Evolutionary conservation across 2,888 invertebrate genomes (phyloP).

Genomic region (Tachina grossa): DNA sequence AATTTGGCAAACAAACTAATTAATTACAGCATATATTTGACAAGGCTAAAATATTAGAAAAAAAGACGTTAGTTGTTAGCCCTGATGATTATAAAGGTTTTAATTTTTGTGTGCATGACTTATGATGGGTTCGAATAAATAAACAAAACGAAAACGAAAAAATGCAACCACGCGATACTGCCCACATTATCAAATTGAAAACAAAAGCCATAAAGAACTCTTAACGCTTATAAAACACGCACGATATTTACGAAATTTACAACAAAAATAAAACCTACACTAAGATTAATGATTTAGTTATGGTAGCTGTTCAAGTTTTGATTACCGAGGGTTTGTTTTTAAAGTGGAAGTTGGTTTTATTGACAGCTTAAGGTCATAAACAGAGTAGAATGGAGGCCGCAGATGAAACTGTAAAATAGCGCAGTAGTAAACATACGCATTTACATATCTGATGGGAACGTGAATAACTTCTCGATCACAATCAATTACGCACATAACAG

Average conservation of each 20-base stretch:
- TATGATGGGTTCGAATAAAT: conserved; percentile 49
- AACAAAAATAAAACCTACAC: conserved; percentile 56
- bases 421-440: neutral
- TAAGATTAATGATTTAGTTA: conserved; percentile 53
- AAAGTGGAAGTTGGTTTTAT: neutral
- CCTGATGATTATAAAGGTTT: conserved; percentile 38
- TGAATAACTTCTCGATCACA: neutral
- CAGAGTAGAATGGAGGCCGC: neutral
- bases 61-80: conserved; percentile 18
- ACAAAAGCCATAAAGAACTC: conserved; percentile 26
- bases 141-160: neutral
- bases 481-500: neutral
- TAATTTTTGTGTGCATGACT: conserved; percentile 51
- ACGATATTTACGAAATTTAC: conserved; percentile 18
- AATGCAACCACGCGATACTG: conserved; percentile 66
- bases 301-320: conserved; percentile 32
- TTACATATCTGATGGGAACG: neutral
- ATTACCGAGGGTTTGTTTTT: neutral
- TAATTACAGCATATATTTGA: neutral
- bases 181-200: conserved; percentile 59
- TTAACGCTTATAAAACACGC: conserved; percentile 57
- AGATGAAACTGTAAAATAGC: neutral
- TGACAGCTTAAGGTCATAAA: conserved; percentile 1
- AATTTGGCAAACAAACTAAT: conserved; percentile 9
- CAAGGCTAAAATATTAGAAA: conserved; percentile 6